Evolutionary conservation across 2,888 invertebrate species (phyloP), one percentile per base, ranked within the genome.

Genomic region (Maniola hyperantus): DNA sequence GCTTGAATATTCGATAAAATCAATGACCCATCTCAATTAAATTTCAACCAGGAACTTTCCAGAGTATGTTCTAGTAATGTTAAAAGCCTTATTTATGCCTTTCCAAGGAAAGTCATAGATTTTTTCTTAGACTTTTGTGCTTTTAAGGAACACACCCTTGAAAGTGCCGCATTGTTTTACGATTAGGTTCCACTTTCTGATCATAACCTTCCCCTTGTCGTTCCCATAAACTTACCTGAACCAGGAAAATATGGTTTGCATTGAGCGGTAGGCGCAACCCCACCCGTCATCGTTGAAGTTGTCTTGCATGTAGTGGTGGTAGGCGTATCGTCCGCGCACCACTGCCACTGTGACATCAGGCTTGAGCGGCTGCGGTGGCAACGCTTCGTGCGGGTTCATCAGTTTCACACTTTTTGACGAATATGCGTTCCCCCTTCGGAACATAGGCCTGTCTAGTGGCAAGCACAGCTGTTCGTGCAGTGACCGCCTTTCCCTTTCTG

Each of bases 251-350:
- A 99, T 94, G 0, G 99, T 99, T 91, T 99, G 99, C 79, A 99
- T 93, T 0, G 99, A 99, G 69, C 99, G 94, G 83, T 99, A 99
- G 0, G 99, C 99, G 91, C 99, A 99, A 5, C 99, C 99, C 99
- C 99, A 99, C n/a, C 98, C 98, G 83, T 97, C 96, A 80, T 99
- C 99, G 85, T 99, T 96, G 83, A 98, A 95, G 74, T 95, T 94
- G 80, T 99, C 97, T 85, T 99, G 99, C 95, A 98, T 96, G 85
- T 99, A 99, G 86, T 99, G 99, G 83, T 98, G 96, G 87, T 99
- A 99, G 18, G 95, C 93, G 82, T 99, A 99, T 71, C 95, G 93
- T 1, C 99, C 99, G 71, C 95, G 93, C 2, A 99, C 95, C 39
- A 96, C 71, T 51, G 91, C 90, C 0, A 83, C 74, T 0, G 76